Evolutionary conservation across 2,113 vertebrate genomes (phyloP).

Genomic region (Hemichromis elongatus): DNA sequence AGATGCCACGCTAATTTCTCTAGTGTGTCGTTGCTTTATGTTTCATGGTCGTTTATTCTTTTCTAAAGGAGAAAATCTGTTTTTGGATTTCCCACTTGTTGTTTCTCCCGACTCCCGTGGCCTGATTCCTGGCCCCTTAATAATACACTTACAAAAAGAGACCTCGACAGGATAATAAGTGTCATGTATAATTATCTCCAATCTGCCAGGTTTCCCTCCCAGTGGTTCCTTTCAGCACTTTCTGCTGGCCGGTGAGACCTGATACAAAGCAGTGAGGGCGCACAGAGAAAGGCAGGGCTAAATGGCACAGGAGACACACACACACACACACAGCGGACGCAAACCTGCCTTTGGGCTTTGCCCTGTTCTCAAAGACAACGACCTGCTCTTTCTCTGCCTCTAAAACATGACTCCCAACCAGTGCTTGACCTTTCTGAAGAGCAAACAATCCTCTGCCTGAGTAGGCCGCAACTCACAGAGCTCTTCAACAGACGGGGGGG

Average conservation of each 20-base stretch:
- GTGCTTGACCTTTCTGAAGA: constrained; percentile 34
- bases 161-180: constrained; percentile 37
- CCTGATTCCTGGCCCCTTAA: constrained; percentile 24
- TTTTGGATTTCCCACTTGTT: not conserved
- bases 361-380: constrained; percentile 2
- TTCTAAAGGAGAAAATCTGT: not conserved
- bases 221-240: constrained; percentile 29
- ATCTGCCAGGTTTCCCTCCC: constrained; percentile 13
- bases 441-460: constrained; percentile 15
- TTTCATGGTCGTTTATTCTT: constrained; percentile 31
- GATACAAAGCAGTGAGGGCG: not conserved
- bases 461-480: not conserved
- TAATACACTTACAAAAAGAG: constrained; percentile 29
- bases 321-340: not conserved
- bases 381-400: constrained; percentile 19
- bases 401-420: constrained; percentile 16
- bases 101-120: not conserved
- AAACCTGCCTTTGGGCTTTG: not conserved
- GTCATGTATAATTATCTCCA: constrained; percentile 50
- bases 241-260: constrained; percentile 3
- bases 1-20: not conserved
- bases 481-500: not conserved
- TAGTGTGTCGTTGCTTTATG: not conserved
- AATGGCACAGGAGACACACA: constrained; percentile 6
- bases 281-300: not conserved